These are phyloP conservation scores for Ceyx margarethae DNA, from an alignment of 2,113 vertebrate species.

Conservation along the genomic window DNA sequence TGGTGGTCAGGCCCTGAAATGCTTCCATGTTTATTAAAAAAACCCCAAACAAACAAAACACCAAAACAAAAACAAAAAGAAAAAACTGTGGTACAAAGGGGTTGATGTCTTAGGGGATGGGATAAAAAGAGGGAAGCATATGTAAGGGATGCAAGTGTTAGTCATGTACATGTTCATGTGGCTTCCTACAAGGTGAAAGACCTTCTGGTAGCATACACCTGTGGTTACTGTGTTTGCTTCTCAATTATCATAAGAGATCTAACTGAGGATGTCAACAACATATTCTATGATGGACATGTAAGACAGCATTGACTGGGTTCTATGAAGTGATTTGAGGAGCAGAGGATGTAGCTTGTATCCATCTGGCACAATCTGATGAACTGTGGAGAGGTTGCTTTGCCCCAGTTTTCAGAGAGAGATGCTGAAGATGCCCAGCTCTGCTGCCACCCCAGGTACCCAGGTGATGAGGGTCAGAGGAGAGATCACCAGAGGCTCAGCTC, in stretches of 20 bases:
- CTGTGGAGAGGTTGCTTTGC: neutral
- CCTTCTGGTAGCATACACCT: fast-evolving
- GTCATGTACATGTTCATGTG: fast-evolving
- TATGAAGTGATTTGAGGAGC: neutral
- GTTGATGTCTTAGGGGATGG: neutral
- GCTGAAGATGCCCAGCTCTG: neutral
- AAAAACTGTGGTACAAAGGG: neutral
- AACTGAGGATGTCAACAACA: neutral
- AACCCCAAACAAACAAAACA: neutral
- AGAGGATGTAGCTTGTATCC: neutral
- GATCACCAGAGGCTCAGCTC: neutral
- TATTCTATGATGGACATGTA: neutral
- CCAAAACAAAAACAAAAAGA: neutral
- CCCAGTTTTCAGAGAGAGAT: neutral
- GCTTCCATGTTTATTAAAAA: neutral
- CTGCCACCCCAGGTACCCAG: neutral
- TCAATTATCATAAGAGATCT: neutral
- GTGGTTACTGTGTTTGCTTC: neutral
- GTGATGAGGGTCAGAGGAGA: neutral
- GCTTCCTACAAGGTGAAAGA: neutral
- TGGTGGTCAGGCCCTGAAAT: neutral
- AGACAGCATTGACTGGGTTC: neutral
- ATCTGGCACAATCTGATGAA: neutral
- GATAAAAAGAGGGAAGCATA: neutral
- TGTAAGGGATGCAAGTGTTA: neutral